These are phyloP conservation scores for Connochaetes taurinus DNA, from an alignment of 2,113 vertebrate species.

Conservation along the genomic window DNA sequence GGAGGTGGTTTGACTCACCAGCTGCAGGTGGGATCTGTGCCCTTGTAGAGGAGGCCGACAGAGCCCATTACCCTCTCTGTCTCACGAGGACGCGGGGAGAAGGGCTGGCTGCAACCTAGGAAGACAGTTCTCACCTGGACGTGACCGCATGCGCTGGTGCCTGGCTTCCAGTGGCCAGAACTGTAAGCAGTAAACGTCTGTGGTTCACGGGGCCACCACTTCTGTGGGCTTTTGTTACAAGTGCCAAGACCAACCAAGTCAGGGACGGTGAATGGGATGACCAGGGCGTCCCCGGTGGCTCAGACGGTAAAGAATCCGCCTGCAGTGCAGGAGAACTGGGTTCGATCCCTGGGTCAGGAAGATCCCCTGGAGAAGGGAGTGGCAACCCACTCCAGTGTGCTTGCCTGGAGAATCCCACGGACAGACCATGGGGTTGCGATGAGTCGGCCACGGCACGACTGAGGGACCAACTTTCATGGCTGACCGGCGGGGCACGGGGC, in stretches of 20 bases:
- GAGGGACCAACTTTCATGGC: not conserved
- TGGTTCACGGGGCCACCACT: fast-evolving
- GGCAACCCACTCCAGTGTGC: not conserved
- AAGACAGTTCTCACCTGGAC: no score
- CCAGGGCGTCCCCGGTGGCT: not conserved
- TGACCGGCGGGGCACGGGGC: fast-evolving
- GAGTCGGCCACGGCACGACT: not conserved
- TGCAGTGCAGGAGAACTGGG: not conserved
- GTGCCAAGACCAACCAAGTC: not conserved
- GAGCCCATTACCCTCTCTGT: not conserved
- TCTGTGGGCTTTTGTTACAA: fast-evolving
- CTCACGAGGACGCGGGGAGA: fast-evolving
- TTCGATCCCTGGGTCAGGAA: not conserved
- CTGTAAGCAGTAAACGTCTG: fast-evolving
- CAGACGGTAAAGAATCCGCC: not conserved
- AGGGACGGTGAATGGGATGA: fast-evolving
- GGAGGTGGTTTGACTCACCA: not conserved
- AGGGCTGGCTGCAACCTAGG: not conserved
- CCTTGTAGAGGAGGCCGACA: no score
- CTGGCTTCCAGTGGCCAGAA: not conserved
- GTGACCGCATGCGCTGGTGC: fast-evolving
- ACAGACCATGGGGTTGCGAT: not conserved
- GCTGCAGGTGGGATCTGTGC: no score
- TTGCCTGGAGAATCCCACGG: not conserved
- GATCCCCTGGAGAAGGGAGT: not conserved